Evolutionary conservation across 30 jellyfish, hydroid and myxozoan species (phyloP).

Genomic region (Nemopilema nomurai): DNA sequence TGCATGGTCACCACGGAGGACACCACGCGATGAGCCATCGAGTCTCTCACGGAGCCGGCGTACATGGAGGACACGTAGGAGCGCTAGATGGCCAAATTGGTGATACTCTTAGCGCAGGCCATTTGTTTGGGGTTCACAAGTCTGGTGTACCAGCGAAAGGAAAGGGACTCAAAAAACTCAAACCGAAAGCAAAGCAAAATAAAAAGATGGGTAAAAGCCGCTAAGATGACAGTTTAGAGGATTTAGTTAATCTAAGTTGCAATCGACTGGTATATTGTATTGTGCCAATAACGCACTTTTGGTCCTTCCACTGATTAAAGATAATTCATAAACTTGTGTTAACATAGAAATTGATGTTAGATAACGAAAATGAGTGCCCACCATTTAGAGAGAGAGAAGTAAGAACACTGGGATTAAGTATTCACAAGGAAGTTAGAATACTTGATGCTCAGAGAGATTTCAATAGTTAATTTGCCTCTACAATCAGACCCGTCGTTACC

Average conservation of each 20-base stretch:
- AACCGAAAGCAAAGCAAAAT: conserved; percentile 6
- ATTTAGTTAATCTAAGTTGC: neutral
- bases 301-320: too few species aligned
- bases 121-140: conserved; percentile 52
- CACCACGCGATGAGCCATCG: neutral
- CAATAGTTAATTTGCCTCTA: too few species aligned
- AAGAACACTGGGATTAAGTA: too few species aligned
- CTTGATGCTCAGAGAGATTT: too few species aligned
- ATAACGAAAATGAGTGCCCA: too few species aligned
- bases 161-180: conserved; percentile 18
- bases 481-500: too few species aligned
- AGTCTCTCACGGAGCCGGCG: conserved; percentile 1
- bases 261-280: neutral
- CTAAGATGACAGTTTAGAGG: neutral
- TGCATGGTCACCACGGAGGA: neutral
- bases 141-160: conserved; percentile 50
- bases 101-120: conserved; percentile 32
- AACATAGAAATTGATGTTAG: too few species aligned
- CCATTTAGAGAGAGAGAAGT: too few species aligned
- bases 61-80: conserved; percentile 45
- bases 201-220: conserved; percentile 4
- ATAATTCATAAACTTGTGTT: too few species aligned
- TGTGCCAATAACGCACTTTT: neutral
- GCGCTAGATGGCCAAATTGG: conserved; percentile 50
- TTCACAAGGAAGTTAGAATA: too few species aligned